Evolutionary conservation across 92 coral and sea anemone genomes (phyloP).

Genomic region (Pocillopora meandrina): DNA sequence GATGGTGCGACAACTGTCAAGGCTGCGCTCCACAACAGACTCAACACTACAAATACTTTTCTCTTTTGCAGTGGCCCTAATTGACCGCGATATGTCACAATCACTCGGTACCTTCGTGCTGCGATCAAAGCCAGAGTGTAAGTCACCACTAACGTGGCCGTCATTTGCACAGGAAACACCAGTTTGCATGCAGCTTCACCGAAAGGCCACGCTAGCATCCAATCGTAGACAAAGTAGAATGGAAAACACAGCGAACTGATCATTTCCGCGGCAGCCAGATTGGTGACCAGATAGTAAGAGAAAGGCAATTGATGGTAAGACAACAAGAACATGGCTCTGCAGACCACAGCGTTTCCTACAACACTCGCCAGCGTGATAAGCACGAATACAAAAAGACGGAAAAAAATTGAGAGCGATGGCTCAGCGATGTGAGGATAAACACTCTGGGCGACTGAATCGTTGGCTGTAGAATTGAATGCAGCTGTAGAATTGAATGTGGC

Average conservation of each 20-base stretch:
- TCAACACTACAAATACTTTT: background rate
- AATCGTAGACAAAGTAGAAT: conserved; percentile 25
- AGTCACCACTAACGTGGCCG: conserved; percentile 11
- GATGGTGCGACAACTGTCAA: background rate
- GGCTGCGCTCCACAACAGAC: conserved; percentile 1
- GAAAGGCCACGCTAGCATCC: background rate
- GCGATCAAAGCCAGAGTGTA: conserved; percentile 4
- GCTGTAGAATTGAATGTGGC: too few species aligned
- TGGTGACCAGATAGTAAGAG: conserved; percentile 47
- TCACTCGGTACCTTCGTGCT: background rate
- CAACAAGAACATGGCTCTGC: background rate
- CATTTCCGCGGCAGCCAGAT: conserved; percentile 75
- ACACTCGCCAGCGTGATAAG: background rate
- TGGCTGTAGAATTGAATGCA: too few species aligned
- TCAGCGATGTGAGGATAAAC: background rate
- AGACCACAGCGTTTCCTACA: conserved; percentile 2
- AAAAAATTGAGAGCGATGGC: background rate
- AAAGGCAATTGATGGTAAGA: background rate
- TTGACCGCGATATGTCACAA: background rate
- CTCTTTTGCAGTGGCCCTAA: background rate
- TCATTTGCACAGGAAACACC: conserved; percentile 10
- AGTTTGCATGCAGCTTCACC: background rate
- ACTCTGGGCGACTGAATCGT: too few species aligned
- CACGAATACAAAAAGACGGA: background rate
- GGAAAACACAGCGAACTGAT: conserved; percentile 66